These are phyloP conservation scores for Hemicrepidius hirtus DNA, from an alignment of 2,888 invertebrate genomes.

Conservation along the genomic window DNA sequence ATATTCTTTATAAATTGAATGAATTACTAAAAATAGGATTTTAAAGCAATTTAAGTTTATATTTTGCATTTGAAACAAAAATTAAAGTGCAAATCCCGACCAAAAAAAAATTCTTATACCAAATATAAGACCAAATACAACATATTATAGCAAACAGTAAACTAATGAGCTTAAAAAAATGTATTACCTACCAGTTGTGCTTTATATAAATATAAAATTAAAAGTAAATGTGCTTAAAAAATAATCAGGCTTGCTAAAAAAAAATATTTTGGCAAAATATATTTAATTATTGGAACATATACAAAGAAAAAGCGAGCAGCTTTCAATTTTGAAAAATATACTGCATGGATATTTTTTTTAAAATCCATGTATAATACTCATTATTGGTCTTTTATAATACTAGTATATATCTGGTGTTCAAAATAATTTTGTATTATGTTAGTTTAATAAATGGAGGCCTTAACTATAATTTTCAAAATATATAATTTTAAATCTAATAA, in stretches of 20 bases:
- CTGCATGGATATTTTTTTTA: neutral
- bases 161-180: neutral
- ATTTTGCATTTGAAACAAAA: no score
- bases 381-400: neutral
- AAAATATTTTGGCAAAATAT: constrained; percentile 4
- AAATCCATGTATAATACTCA: neutral
- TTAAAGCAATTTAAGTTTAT: no score
- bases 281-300: neutral
- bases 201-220: constrained; percentile 33
- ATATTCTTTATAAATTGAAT: no score
- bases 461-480: constrained; percentile 19
- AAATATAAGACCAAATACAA: constrained; percentile 1
- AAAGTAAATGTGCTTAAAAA: constrained; percentile 21
- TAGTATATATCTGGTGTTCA: neutral
- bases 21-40: no score
- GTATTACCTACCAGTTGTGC: constrained; percentile 31
- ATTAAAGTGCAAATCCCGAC: neutral
- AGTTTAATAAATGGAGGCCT: constrained; percentile 28
- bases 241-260: constrained; percentile 32
- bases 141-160: neutral
- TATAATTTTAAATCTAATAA: constrained; percentile 18
- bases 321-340: neutral
- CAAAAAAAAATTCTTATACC: constrained; percentile 5
- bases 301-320: neutral
- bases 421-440: constrained; percentile 13